Conservation (phyloP, 2,888 invertebrate genomes). For the Arge pagana region DNA sequence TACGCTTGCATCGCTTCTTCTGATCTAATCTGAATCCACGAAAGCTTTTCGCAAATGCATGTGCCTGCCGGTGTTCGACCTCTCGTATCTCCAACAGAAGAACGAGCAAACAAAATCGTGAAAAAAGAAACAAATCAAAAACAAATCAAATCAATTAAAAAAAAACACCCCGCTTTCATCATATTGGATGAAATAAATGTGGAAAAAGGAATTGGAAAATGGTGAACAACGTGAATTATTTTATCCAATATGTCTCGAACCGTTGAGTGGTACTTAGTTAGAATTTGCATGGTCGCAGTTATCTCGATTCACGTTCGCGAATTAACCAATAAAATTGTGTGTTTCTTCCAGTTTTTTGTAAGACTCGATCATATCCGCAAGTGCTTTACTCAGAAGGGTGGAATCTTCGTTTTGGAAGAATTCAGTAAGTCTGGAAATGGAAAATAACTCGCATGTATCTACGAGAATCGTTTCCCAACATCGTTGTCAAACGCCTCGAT, state of each 20-base stretch:
- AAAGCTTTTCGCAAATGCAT: constrained; percentile 11
- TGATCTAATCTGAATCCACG: constrained; percentile 13
- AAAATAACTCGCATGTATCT: neutral
- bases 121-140: too few relatives aligned
- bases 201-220: neutral
- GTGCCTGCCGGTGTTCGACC: too few relatives aligned
- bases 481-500: too few relatives aligned
- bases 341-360: constrained; percentile 94
- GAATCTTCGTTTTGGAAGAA: constrained; percentile 99
- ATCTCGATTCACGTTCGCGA: constrained; percentile 34
- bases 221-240: constrained; percentile 3
- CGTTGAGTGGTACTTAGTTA: constrained; percentile 26
- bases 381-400: constrained; percentile 99
- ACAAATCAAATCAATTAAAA: constrained; percentile 17
- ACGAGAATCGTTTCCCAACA: constrained; percentile 9
- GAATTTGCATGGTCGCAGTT: constrained; percentile 17
- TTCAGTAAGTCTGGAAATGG: constrained; percentile 99
- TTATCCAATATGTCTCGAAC: constrained; percentile 18
- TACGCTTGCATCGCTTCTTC: constrained; percentile 12
- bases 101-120: too few relatives aligned
- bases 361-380: constrained; percentile 98
- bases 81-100: too few relatives aligned
- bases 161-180: constrained; percentile 16
- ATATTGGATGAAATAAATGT: constrained; percentile 19
- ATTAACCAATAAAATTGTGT: constrained; percentile 36